Evolutionary conservation across 2,113 vertebrate species (phyloP), one percentile per base, ranked within the genome.

Genomic region (Coracopsis vasa): DNA sequence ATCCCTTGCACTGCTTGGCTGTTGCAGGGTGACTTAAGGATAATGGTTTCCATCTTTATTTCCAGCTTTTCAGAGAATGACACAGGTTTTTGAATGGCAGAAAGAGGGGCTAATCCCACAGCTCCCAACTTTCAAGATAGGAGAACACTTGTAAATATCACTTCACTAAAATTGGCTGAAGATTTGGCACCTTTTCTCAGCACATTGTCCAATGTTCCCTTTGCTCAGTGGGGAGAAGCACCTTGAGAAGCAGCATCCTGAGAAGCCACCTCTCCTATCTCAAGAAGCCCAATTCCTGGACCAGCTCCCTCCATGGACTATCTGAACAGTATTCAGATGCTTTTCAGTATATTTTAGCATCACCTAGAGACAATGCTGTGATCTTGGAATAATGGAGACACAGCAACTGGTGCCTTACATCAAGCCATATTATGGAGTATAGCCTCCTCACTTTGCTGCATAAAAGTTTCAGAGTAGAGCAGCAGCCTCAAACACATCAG

Each of bases 241-340:
- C 24, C 16, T 31, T 39, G 48, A 65, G 87, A 72, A 94, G 54
- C 47, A 89, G 37, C 27, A 51, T 4, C 24, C 48, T 61, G 74
- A 82, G 21, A 56, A 82, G 37, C 31, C 37, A 50, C 9, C 11
- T 67, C 47, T 85, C 44, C 42, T 21, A 4, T 6, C 31, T 89
- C 35, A 51, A 24, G 42, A 39, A 3, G 37, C 7, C 7, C 1
- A 0, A 5, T 45, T 67, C 23, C 56, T 1, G 1, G 23, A 29
- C 44, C 44, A 71, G 73, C 54, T 84, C 19, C 60, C 50, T 54
- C 15, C 65, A 54, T 0, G 2, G 61, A 11, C 37, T 53, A 27
- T 20, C 62, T 28, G 58, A 91, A 42, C 47, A 74, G 41, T 29
- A 58, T 31, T 25, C 35, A 56, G 7, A 0, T 25, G 44, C 35